A percentile compares a stretch with the other conserved stretches of the same genome.
Conservation (phyloP, 2,113 vertebrate species). For the Himantopus leucocephalus region DNA sequence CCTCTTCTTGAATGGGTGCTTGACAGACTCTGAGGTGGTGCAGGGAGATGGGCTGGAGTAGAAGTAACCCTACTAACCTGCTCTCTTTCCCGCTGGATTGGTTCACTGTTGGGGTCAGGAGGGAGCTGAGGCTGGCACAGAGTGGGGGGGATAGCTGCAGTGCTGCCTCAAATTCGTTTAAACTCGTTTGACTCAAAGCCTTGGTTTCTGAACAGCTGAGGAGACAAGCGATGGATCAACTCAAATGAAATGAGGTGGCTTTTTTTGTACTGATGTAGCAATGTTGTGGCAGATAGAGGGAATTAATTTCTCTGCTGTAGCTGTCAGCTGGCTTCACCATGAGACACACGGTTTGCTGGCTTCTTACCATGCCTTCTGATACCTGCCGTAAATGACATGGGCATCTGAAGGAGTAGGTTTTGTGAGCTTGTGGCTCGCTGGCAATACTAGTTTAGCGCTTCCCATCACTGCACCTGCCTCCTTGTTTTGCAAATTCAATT, state of each 20-base stretch:
- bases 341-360: not conserved
- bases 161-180: not conserved
- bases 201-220: not conserved
- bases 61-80: not conserved
- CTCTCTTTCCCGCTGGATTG: not conserved
- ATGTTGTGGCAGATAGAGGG: not conserved
- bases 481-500: not conserved
- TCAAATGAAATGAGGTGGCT: not conserved
- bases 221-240: not conserved
- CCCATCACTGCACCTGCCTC: not conserved
- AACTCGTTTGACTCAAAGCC: not conserved
- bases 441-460: not conserved
- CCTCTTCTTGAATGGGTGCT: accelerated
- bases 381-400: not conserved
- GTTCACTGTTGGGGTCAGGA: not conserved
- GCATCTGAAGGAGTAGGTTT: not conserved
- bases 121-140: not conserved
- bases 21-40: not conserved
- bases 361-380: not conserved
- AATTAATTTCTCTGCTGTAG: not conserved
- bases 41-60: not conserved
- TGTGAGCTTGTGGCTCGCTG: not conserved
- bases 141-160: not conserved
- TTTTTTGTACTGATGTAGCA: not conserved
- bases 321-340: not conserved